Conservation (phyloP, 1,140 invertebrate genomes). For the Bombus soroeensis region DNA sequence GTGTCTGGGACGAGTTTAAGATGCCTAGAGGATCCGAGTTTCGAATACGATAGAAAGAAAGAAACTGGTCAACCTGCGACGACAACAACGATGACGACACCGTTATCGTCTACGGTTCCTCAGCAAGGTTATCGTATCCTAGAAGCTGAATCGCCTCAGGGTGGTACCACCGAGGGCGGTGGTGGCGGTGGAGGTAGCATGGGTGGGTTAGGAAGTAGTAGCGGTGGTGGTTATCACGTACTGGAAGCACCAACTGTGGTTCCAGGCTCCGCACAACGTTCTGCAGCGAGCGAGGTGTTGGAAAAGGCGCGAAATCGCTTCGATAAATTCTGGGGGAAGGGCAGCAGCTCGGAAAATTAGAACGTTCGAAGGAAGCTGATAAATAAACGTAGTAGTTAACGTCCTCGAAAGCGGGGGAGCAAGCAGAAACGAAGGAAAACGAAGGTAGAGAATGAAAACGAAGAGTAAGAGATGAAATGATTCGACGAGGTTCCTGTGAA, state of each 20-base stretch:
- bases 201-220: slow-evolving; percentile 15
- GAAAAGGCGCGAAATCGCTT: slow-evolving; percentile 92
- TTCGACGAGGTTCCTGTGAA: slow-evolving; percentile 44
- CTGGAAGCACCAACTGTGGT: slow-evolving; percentile 80
- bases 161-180: not conserved
- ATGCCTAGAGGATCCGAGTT: slow-evolving; percentile 84
- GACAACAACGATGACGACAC: slow-evolving; percentile 54
- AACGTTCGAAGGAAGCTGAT: slow-evolving; percentile 24
- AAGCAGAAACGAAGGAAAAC: not conserved
- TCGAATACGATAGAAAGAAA: slow-evolving; percentile 80
- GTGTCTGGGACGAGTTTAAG: slow-evolving; percentile 82
- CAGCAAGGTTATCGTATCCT: slow-evolving; percentile 72
- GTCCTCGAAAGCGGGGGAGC: slow-evolving; percentile 21
- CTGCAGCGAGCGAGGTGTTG: slow-evolving; percentile 89
- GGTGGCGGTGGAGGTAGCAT: not conserved
- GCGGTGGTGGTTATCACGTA: slow-evolving; percentile 73
- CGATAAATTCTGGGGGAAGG: slow-evolving; percentile 92
- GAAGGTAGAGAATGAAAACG: not conserved
- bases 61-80: slow-evolving; percentile 45
- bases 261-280: slow-evolving; percentile 78
- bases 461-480: not conserved
- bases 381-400: slow-evolving; percentile 8
- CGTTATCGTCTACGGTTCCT: slow-evolving; percentile 33
- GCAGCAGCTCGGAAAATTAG: slow-evolving; percentile 77
- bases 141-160: slow-evolving; percentile 67